phyloP scores from a whole-genome alignment of 2,113 vertebrate species.

The Elgaria multicarinata region DNA sequence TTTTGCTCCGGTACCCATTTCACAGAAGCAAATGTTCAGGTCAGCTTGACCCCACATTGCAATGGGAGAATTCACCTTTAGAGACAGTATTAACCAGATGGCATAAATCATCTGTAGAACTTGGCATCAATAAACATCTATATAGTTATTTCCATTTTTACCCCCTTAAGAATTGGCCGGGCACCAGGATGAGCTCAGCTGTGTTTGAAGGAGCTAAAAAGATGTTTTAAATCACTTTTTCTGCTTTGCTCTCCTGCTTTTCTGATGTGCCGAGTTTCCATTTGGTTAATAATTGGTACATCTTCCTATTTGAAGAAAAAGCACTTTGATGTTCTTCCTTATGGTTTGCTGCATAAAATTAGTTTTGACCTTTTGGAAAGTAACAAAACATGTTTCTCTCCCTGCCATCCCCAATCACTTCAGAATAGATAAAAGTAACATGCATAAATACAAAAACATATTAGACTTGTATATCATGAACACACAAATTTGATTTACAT shows the following conservation, averaged over 20 bases:
- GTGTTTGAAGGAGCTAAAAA: neutral
- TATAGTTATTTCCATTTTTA: no score
- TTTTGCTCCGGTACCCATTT: no score
- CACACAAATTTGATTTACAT: slow-evolving; percentile 12
- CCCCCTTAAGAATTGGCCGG: slow-evolving; percentile 15
- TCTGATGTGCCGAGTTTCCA: slow-evolving; percentile 18
- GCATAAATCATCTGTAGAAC: fast-evolving
- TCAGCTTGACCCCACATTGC: neutral
- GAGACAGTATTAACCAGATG: neutral
- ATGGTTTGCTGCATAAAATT: slow-evolving; percentile 17
- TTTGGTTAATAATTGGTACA: slow-evolving; percentile 24
- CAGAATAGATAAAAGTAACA: slow-evolving; percentile 34
- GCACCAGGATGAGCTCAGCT: neutral
- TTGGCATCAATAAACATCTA: slow-evolving; percentile 9
- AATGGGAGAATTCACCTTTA: neutral
- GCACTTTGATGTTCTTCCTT: slow-evolving; percentile 50
- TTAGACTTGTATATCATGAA: slow-evolving; percentile 1
- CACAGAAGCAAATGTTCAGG: neutral
- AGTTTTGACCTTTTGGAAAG: slow-evolving; percentile 26
- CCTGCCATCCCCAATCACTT: neutral
- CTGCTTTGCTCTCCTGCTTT: neutral
- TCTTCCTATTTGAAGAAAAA: slow-evolving; percentile 49
- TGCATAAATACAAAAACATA: slow-evolving; percentile 19
- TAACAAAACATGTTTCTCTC: slow-evolving; percentile 21
- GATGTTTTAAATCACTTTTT: slow-evolving; percentile 13